phyloP scores from a whole-genome alignment of 2,113 vertebrate genomes.

The Gopherus flavomarginatus region DNA sequence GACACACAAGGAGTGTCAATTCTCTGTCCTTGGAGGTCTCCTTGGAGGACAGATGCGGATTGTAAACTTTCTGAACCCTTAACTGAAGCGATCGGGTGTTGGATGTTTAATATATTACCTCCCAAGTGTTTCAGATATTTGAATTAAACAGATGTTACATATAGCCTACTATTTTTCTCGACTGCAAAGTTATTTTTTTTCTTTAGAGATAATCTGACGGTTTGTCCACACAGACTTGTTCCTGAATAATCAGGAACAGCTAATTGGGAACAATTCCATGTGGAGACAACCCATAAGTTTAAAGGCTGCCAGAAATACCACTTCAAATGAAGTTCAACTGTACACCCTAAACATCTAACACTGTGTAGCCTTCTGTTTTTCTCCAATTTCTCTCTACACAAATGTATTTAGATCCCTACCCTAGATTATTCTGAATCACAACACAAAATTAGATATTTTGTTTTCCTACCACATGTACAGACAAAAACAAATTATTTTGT shows the following conservation, averaged over 20 bases:
- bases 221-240: neutral
- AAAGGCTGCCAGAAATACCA: neutral
- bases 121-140: neutral
- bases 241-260: neutral
- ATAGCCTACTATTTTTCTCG: too few species aligned
- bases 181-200: too few species aligned
- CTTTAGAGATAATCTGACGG: neutral
- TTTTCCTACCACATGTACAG: neutral
- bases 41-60: too few species aligned
- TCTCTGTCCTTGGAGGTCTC: too few species aligned
- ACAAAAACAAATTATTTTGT: neutral
- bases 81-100: too few species aligned
- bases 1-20: too few species aligned
- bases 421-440: neutral
- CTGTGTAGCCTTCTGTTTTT: neutral
- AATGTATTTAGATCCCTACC: neutral
- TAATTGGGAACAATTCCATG: neutral
- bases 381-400: neutral
- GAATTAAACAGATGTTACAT: neutral
- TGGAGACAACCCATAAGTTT: neutral
- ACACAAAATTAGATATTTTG: neutral
- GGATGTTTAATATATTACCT: too few species aligned
- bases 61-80: too few species aligned
- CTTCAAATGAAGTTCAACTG: neutral
- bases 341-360: neutral